phyloP scores from a whole-genome alignment of 23 tunicate species.

The Botrylloides violaceus region DNA sequence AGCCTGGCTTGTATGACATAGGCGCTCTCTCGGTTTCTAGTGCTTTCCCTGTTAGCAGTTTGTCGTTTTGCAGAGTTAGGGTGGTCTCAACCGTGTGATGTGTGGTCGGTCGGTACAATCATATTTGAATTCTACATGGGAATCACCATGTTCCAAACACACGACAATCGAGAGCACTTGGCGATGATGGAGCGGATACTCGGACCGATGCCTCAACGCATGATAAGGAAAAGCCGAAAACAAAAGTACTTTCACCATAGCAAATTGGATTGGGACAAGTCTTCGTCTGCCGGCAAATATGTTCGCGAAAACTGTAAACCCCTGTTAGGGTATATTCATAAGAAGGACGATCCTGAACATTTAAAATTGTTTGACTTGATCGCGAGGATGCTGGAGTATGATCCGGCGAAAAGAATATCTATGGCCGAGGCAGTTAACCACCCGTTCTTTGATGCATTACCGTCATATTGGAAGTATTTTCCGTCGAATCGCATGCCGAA shows the following conservation, averaged over 20 bases:
- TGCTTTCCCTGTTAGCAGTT: not conserved
- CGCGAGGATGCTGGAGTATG: constrained; percentile 97
- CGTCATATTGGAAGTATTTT: constrained; percentile 22
- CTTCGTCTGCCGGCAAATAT: constrained; percentile 93
- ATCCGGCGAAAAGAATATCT: constrained; percentile 80
- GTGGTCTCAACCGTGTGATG: constrained; percentile 98
- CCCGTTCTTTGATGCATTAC: constrained; percentile 82
- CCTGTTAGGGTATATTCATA: constrained; percentile 87
- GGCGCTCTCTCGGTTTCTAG: not conserved
- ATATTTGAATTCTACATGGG: constrained; percentile 99
- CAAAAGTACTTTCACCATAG: constrained; percentile 85
- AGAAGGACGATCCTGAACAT: constrained; percentile 93
- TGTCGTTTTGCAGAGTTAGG: constrained; percentile 63
- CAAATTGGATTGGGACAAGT: constrained; percentile 92
- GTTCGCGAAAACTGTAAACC: constrained; percentile 99
- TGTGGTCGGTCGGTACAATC: constrained; percentile 99
- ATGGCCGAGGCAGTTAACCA: constrained; percentile 96
- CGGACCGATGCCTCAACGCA: constrained; percentile 80
- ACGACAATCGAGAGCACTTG: constrained; percentile 95
- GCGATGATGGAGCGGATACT: constrained; percentile 99
- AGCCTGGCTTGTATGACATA: too few relatives aligned
- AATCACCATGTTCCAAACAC: constrained; percentile 99
- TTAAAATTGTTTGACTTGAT: constrained; percentile 79
- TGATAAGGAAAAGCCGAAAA: constrained; percentile 73
- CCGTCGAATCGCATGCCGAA: too few relatives aligned